Percentiles rank a stretch among this genome's conserved stretches.
These are phyloP conservation scores for Tetrax tetrax DNA, from an alignment of 2,113 vertebrate species.

Conservation along the genomic window DNA sequence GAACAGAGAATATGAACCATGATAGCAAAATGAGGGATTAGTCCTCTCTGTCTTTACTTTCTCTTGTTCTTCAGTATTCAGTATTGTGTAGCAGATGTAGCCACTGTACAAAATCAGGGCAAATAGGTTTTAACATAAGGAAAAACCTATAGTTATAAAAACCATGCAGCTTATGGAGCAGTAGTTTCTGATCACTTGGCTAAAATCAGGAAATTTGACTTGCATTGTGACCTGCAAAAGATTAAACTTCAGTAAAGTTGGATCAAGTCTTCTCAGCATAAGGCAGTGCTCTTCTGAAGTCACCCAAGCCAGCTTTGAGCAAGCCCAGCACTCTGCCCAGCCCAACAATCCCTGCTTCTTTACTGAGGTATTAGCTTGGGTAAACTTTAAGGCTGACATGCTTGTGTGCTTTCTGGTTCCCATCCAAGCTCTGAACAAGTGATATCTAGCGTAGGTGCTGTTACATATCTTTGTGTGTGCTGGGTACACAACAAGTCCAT, in stretches of 20 bases:
- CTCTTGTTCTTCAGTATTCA: background rate
- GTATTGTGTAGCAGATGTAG: background rate
- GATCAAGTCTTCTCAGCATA: background rate
- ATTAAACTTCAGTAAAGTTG: background rate
- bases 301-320: background rate
- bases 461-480: background rate
- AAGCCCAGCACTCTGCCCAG: background rate
- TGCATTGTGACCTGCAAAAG: background rate
- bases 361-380: background rate
- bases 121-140: background rate
- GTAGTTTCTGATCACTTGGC: background rate
- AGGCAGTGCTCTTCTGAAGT: background rate
- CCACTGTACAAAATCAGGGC: background rate
- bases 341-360: background rate
- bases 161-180: background rate
- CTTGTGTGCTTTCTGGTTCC: background rate
- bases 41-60: background rate
- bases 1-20: background rate
- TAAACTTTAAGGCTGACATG: background rate
- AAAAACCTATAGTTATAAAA: background rate
- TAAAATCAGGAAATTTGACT: background rate
- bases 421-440: background rate
- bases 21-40: background rate
- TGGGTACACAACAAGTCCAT: rapidly evolving
- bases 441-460: background rate